Conservation (phyloP, 2,797 vertebrate species). For the Tenualosa ilisha region DNA sequence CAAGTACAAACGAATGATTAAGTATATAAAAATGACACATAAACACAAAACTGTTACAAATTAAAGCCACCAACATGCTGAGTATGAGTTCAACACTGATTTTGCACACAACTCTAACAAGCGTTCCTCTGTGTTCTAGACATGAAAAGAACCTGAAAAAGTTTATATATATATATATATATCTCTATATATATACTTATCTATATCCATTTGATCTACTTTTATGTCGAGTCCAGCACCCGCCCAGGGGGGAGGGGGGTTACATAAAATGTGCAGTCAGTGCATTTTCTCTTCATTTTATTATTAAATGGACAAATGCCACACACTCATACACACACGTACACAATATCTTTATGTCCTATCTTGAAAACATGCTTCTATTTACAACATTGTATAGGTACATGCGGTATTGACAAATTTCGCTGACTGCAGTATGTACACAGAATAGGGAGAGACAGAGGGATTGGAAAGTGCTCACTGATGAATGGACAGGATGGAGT, state of each 20-base stretch:
- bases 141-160: conserved; percentile 56
- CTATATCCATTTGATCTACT: conserved; percentile 53
- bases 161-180: conserved; percentile 42
- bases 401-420: conserved; percentile 83
- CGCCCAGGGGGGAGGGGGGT: conserved; percentile 58
- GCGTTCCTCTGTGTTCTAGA: conserved; percentile 53
- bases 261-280: conserved; percentile 75
- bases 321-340: conserved; percentile 71
- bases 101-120: conserved; percentile 53
- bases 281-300: conserved; percentile 73
- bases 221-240: conserved; percentile 57
- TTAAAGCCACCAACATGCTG: conserved; percentile 53
- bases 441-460: conserved; percentile 45
- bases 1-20: conserved; percentile 22
- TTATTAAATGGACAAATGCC: conserved; percentile 81
- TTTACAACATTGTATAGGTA: conserved; percentile 78
- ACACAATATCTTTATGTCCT: conserved; percentile 74
- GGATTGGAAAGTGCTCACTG: conserved; percentile 58
- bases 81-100: conserved; percentile 41
- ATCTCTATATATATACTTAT: conserved; percentile 43
- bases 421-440: conserved; percentile 67
- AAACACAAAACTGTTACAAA: neutral
- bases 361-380: conserved; percentile 85
- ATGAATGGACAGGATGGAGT: conserved; percentile 49
- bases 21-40: conserved; percentile 30